Evolutionary conservation across 2,888 invertebrate genomes (phyloP).

Genomic region (Dendrolimus houi): DNA sequence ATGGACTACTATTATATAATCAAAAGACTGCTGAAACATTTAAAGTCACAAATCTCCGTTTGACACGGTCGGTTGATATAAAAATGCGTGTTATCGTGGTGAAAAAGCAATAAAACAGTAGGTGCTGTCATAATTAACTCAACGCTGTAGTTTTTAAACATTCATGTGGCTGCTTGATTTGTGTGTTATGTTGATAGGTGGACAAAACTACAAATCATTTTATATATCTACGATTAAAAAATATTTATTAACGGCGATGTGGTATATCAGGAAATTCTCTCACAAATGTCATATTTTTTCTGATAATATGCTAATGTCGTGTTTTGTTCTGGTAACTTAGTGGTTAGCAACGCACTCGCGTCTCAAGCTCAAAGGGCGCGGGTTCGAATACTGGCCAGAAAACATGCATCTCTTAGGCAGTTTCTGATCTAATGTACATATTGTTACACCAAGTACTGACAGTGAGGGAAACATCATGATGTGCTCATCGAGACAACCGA

Average conservation of each 20-base stretch:
- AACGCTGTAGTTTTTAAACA: conserved; percentile 7
- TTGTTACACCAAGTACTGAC: too few relatives aligned
- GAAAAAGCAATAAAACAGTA: conserved; percentile 31
- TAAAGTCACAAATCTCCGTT: background rate
- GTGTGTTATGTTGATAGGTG: background rate
- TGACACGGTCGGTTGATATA: background rate
- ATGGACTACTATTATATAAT: background rate
- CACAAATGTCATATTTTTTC: background rate
- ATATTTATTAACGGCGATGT: background rate
- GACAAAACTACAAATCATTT: too few relatives aligned
- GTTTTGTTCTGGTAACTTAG: too few relatives aligned
- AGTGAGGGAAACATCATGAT: too few relatives aligned
- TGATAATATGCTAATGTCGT: background rate
- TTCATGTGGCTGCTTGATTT: conserved; percentile 2
- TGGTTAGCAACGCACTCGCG: too few relatives aligned
- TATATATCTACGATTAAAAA: background rate
- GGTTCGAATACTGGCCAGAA: too few relatives aligned
- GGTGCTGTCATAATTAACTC: conserved; percentile 20
- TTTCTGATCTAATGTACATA: too few relatives aligned
- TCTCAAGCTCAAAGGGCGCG: too few relatives aligned
- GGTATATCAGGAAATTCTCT: background rate
- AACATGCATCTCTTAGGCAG: too few relatives aligned
- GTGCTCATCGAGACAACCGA: too few relatives aligned
- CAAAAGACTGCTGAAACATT: background rate
- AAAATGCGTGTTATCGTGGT: conserved; percentile 1